phyloP scores from a whole-genome alignment of 2,797 vertebrate species.

The Myiothlypis coronata region DNA sequence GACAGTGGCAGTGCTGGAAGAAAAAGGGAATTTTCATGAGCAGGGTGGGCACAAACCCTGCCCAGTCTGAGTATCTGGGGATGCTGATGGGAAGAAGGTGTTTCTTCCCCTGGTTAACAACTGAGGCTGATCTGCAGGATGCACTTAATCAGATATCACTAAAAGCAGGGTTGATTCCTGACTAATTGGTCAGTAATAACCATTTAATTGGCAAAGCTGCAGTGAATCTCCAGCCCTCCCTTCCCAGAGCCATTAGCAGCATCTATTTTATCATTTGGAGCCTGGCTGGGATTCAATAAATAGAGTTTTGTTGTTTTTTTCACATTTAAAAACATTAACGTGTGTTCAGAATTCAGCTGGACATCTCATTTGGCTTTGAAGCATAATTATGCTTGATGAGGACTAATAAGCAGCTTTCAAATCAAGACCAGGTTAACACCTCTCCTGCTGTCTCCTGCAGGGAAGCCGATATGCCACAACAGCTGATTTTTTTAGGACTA shows the following conservation, averaged over 20 bases:
- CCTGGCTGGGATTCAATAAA: not conserved
- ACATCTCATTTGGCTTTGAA: slow-evolving; percentile 28
- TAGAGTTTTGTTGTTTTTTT: not conserved
- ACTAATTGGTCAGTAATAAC: slow-evolving; percentile 20
- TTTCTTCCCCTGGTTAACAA: not conserved
- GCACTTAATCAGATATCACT: not conserved
- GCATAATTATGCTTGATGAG: slow-evolving; percentile 46
- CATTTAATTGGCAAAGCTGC: slow-evolving; percentile 16
- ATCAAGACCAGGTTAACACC: not conserved
- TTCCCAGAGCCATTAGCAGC: not conserved
- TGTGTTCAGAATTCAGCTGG: not conserved
- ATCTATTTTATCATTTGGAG: not conserved
- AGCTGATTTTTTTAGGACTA: not conserved
- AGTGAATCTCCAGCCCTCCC: not conserved
- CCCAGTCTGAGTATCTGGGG: fast-evolving
- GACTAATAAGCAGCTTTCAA: slow-evolving; percentile 55
- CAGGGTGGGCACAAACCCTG: not conserved
- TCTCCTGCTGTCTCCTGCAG: not conserved
- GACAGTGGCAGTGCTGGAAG: not conserved
- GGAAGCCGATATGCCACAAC: not conserved
- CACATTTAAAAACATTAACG: not conserved
- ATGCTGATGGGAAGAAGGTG: not conserved
- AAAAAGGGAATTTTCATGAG: not conserved
- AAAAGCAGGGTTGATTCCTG: slow-evolving; percentile 5
- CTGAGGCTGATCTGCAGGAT: not conserved